A percentile compares a stretch with the other conserved stretches of the same genome.
These are phyloP conservation scores for Squalus acanthias DNA, from an alignment of 2,797 vertebrate genomes.

Conservation along the genomic window DNA sequence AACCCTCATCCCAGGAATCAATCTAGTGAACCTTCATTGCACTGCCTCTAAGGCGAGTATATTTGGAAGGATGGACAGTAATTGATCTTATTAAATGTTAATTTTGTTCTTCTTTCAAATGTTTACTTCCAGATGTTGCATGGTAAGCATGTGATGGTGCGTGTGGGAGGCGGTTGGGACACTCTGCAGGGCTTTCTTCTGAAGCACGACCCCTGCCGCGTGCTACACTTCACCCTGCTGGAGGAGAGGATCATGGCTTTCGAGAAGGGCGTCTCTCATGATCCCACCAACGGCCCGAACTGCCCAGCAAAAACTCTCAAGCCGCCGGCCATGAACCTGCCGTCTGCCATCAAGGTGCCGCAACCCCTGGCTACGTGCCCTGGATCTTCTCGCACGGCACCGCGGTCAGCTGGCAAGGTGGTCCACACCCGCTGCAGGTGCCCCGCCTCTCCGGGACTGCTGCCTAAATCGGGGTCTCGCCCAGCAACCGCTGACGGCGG, in stretches of 20 bases:
- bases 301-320: constrained; percentile 57
- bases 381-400: neutral
- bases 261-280: constrained; percentile 74
- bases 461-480: neutral
- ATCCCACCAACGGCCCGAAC: constrained; percentile 52
- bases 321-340: constrained; percentile 81
- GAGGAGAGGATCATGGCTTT: constrained; percentile 95
- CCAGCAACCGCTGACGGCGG: neutral
- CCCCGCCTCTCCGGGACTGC: neutral
- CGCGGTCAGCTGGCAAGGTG: neutral
- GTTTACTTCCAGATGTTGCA: constrained; percentile 80
- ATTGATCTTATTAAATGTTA: neutral
- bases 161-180: constrained; percentile 97
- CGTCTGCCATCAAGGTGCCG: constrained; percentile 67
- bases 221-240: constrained; percentile 89
- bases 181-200: constrained; percentile 89
- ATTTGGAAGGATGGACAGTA: neutral
- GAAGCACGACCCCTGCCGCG: constrained; percentile 87
- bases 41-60: too few relatives aligned
- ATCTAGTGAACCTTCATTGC: too few relatives aligned
- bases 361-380: constrained; percentile 49
- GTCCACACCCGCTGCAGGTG: neutral
- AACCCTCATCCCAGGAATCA: too few relatives aligned
- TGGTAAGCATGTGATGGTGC: constrained; percentile 97
- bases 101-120: neutral